Evolutionary conservation across 2,797 vertebrate genomes (phyloP), one percentile per base, ranked within the genome.

Genomic region (Parotocinclus haroldoi): DNA sequence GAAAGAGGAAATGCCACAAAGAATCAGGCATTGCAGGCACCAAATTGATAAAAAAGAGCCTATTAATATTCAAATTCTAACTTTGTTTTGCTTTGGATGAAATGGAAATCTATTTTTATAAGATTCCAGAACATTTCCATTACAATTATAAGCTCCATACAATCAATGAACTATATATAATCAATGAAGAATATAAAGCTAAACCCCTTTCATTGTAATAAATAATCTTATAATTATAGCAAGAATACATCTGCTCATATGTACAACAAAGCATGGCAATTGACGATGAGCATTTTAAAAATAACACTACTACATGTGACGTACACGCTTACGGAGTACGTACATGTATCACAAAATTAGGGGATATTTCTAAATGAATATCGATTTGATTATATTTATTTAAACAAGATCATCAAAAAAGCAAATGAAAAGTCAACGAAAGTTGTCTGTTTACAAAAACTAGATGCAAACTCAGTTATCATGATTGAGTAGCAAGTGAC

Each of bases 111-210:
- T 27, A 36, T 57, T 44, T 54, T 27, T 50, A 16, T 66, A 63
- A 74, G 54, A 69, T 53, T 1, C 27, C 66, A 50, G 49, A 66
- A 40, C 49, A 56, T 69, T 60, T 66, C 61, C 66, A 42, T 66
- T 49, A 63, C 53, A 69, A 55, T 66, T 44, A 66, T 14, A 56
- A 65, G 51, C 58, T 49, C 12, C 10, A 45, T 59, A 56, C 58
- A 39, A 60, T 52, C 16, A 60, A 14, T 9, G 40, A 18, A 45
- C 42, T n/a, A n/a, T n/a, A n/a, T n/a, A n/a, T n/a, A n/a, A 48
- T 18, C 2, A 27, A 27, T 2, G 27, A 27, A 27, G 27, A 27
- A 27, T 27, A 27, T 27, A 27, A 27, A 27, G 27, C 27, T 27
- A 27, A 27, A 5, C 27, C 27, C 27, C 27, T 18, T 53, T 13